Conservation (phyloP, 2,888 invertebrate genomes). For the Deilephila elpenor region DNA sequence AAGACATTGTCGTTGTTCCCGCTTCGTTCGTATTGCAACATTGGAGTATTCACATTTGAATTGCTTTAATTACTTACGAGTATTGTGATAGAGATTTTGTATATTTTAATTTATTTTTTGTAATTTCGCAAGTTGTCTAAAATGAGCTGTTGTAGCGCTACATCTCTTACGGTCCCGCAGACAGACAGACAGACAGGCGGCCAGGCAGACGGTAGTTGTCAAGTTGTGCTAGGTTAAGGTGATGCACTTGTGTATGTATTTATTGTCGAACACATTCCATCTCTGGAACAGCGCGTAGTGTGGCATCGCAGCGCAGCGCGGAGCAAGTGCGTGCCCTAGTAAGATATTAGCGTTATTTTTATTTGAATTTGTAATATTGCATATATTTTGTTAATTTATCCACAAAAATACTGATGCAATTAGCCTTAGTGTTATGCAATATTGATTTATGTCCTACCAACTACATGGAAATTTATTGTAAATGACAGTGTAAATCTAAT, state of each 20-base stretch:
- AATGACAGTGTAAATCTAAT: slow-evolving; percentile 85
- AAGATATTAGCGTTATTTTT: slow-evolving; percentile 83
- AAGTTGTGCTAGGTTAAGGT: slow-evolving; percentile 81
- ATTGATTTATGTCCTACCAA: slow-evolving; percentile 84
- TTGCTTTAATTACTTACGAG: slow-evolving; percentile 85
- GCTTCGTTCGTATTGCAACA: slow-evolving; percentile 77
- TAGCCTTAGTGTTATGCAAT: slow-evolving; percentile 85
- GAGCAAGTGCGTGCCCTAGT: slow-evolving; percentile 79
- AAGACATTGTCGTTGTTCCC: slow-evolving; percentile 58
- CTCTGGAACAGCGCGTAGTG: slow-evolving; percentile 53
- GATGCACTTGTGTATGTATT: slow-evolving; percentile 72
- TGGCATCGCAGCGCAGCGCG: slow-evolving; percentile 50
- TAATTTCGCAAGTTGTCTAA: slow-evolving; percentile 81
- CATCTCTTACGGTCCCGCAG: slow-evolving; percentile 73
- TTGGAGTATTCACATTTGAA: slow-evolving; percentile 84
- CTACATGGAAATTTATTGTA: slow-evolving; percentile 85
- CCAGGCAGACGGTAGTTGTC: slow-evolving; percentile 75
- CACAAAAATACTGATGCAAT: slow-evolving; percentile 84
- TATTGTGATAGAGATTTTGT: slow-evolving; percentile 85
- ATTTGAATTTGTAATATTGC: slow-evolving; percentile 84
- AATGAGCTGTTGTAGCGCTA: slow-evolving; percentile 77
- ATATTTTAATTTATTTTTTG: slow-evolving; percentile 84
- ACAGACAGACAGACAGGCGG: slow-evolving; percentile 37
- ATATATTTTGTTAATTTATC: slow-evolving; percentile 84
- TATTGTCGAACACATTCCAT: slow-evolving; percentile 76